Percentiles rank a stretch among this genome's conserved stretches.
Conservation (phyloP, 2,888 invertebrate species). For the Trissonchulus sp. region DNA sequence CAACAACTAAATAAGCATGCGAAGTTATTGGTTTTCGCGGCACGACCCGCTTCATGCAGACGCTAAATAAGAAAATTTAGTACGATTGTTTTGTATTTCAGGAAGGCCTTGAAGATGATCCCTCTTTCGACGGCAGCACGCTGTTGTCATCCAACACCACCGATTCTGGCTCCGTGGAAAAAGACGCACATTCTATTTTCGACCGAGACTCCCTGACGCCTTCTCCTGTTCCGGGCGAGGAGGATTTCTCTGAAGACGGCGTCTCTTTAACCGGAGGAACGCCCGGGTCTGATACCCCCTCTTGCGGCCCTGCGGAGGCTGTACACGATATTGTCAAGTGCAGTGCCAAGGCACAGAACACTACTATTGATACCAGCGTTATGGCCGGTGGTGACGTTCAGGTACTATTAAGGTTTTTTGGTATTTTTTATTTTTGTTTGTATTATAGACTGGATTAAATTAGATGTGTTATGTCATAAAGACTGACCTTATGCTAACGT, state of each 20-base stretch:
- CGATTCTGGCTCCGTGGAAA: not conserved
- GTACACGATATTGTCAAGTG: not conserved
- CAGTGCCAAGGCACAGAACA: not conserved
- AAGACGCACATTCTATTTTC: slow-evolving; percentile 10
- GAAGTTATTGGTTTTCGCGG: too few relatives aligned
- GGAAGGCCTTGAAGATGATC: not conserved
- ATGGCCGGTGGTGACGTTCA: not conserved
- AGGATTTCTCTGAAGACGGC: not conserved
- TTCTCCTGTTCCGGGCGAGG: slow-evolving; percentile 23
- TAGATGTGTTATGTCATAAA: too few relatives aligned
- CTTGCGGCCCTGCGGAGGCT: not conserved
- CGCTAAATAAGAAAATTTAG: too few relatives aligned
- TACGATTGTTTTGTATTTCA: too few relatives aligned
- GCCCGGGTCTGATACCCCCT: not conserved
- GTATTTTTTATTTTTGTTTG: too few relatives aligned
- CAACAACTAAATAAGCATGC: too few relatives aligned
- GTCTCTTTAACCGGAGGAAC: not conserved
- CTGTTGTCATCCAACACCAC: not conserved
- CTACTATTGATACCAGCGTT: not conserved
- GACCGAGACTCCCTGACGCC: slow-evolving; percentile 22
- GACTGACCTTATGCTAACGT: too few relatives aligned
- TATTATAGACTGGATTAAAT: too few relatives aligned
- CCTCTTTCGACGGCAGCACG: not conserved
- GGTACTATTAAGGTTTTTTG: too few relatives aligned
- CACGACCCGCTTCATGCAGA: too few relatives aligned